phyloP scores from a whole-genome alignment of 1,140 invertebrate genomes.

The Caenorhabditis elegans region WBcel235 BX284602.5:7678501-7679000 shows the following conservation, averaged over 20 bases:
- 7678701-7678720: slow-evolving; percentile 14
- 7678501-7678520: background rate
- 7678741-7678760: slow-evolving; percentile 17
- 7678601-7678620: slow-evolving; percentile 15
- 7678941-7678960: slow-evolving; percentile 27
- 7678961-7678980: slow-evolving; percentile 30
- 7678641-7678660: slow-evolving; percentile 29
- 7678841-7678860: background rate
- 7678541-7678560: slow-evolving; percentile 8
- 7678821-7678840: slow-evolving; percentile 5
- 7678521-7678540: background rate
- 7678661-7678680: background rate
- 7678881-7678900: slow-evolving; percentile 21
- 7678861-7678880: background rate
- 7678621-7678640: slow-evolving; percentile 11
- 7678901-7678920: slow-evolving; percentile 30
- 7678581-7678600: slow-evolving; percentile 9
- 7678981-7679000: slow-evolving; percentile 26
- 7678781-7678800: background rate
- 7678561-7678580: slow-evolving; percentile 15
- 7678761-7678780: background rate
- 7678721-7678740: slow-evolving; percentile 16
- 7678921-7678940: background rate
- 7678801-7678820: slow-evolving; percentile 24
- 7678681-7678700: background rate